Base-by-base conservation (phyloP, 2,888 invertebrate species). In the Chymomyza fuscimana region DNA sequence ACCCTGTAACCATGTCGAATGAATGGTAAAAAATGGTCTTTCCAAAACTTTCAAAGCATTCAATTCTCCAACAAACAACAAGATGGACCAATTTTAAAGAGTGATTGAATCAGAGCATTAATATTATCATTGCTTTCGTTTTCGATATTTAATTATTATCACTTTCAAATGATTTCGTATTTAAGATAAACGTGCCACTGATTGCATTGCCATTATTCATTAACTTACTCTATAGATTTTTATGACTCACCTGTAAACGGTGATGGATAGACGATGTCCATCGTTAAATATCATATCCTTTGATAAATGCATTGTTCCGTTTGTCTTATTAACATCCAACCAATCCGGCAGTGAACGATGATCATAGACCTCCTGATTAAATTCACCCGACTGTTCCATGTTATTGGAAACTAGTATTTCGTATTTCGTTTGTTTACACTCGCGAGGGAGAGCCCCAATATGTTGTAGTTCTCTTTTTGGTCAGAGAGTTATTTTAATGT, bases 261-360 rank as follows among this genome's bases (percentile, higher is more conserved):
- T 94, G 78, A 98, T 97, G 16, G 97, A 95, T 65, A 98, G 93
- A 88, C 95, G 93, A 89, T 97, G 96, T 0, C 96, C 97, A 77
- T 96, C 95, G 90, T 97, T 97, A 91, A 97, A 97, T 50, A 93
- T 93, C 97, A 98, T 97, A 84, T 97, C 96, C 86, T 91, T 90
- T n/a, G 92, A 90, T 52, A 89, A 79, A 65, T 91, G 89, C 80
- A 89, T 89, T 59, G 90, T 91, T 9, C 90, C 91, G 72, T 89
- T 90, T 40, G 89, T 89, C 52, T 88, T 87, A 69, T 90, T 90
- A 56, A 91, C 90, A 75, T 89, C 87, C 29, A 90, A 91, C 91
- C 91, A 92, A 81, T 91, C 92, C 50, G 77, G 80, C 61, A 92
- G 71, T 50, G 83, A 82, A n/a, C 91, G 90, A 85, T 92, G 91